Conservation (phyloP, 2,888 invertebrate species). For the Dusona sp. region DNA sequence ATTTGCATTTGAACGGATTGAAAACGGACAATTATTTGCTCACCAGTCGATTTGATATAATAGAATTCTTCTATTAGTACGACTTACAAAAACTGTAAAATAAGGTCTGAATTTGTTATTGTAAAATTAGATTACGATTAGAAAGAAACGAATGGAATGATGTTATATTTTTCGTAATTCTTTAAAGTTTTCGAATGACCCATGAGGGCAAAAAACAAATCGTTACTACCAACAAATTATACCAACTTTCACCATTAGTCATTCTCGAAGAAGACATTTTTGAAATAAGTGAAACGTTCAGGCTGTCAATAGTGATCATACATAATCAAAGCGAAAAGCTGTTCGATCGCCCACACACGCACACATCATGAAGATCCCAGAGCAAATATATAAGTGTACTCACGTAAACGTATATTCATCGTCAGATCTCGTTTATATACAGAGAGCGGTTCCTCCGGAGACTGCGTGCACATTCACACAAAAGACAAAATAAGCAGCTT, state of each 20-base stretch:
- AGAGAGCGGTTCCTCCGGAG: constrained; percentile 15
- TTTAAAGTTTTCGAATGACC: not conserved
- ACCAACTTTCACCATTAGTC: not conserved
- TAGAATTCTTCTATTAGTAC: not conserved
- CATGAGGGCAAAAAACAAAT: not conserved
- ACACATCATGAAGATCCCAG: not conserved
- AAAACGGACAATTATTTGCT: constrained; percentile 2
- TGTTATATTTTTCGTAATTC: not conserved
- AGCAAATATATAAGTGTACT: not conserved
- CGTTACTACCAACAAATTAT: not conserved
- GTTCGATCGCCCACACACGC: constrained; percentile 63
- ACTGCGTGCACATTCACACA: constrained; percentile 8
- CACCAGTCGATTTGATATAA: not conserved
- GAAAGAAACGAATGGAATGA: not conserved
- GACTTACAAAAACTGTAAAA: not conserved
- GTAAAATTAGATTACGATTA: not conserved
- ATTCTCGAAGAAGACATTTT: not conserved
- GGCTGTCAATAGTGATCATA: constrained; percentile 60
- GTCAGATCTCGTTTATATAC: constrained; percentile 5
- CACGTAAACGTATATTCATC: not conserved
- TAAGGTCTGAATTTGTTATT: too few relatives aligned
- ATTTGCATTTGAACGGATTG: constrained; percentile 34
- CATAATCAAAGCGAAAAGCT: constrained; percentile 60
- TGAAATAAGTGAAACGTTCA: constrained; percentile 38
- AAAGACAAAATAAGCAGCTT: constrained; percentile 68